A percentile compares a stretch with the other conserved stretches of the same genome.
These are phyloP conservation scores for Nemoura dubitans DNA, from an alignment of 2,888 invertebrate genomes.

Conservation along the genomic window DNA sequence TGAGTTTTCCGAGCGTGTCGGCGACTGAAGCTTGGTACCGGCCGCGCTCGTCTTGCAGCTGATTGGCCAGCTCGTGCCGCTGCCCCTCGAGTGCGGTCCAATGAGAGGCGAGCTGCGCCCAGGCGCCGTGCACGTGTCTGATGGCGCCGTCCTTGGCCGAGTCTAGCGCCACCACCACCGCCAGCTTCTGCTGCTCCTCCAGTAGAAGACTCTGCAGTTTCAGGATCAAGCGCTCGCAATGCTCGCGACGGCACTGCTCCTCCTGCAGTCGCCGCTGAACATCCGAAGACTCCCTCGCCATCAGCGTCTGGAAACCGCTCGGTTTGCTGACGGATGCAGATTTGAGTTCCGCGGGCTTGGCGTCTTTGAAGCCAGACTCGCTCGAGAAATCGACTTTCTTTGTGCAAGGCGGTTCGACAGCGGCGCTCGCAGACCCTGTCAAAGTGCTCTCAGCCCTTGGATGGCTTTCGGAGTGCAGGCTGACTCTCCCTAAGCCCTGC, in stretches of 20 bases:
- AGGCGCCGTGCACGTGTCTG: slow-evolving; percentile 70
- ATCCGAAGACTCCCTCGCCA: slow-evolving; percentile 58
- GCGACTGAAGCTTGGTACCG: slow-evolving; percentile 63
- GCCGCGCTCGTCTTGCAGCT: slow-evolving; percentile 59
- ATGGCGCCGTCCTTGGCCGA: slow-evolving; percentile 78
- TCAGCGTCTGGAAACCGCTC: slow-evolving; percentile 64
- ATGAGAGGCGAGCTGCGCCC: slow-evolving; percentile 63
- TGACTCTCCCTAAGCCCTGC: background rate
- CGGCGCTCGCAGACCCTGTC: background rate
- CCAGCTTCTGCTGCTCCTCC: slow-evolving; percentile 81
- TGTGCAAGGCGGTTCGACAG: background rate
- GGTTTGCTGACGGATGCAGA: slow-evolving; percentile 33
- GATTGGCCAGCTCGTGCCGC: slow-evolving; percentile 52
- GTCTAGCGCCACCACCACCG: slow-evolving; percentile 81
- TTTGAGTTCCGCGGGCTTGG: background rate
- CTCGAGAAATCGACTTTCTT: slow-evolving; percentile 41
- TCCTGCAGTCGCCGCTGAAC: slow-evolving; percentile 70
- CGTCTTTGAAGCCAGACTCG: slow-evolving; percentile 20
- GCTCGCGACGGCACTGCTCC: slow-evolving; percentile 80
- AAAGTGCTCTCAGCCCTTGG: background rate
- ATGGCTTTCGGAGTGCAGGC: background rate
- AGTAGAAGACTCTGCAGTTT: slow-evolving; percentile 76
- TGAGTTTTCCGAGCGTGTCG: slow-evolving; percentile 62
- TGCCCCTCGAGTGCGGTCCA: slow-evolving; percentile 56
- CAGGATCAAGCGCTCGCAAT: slow-evolving; percentile 80